phyloP scores from a whole-genome alignment of 1,140 invertebrate genomes.

The Heliconius himera region DNA sequence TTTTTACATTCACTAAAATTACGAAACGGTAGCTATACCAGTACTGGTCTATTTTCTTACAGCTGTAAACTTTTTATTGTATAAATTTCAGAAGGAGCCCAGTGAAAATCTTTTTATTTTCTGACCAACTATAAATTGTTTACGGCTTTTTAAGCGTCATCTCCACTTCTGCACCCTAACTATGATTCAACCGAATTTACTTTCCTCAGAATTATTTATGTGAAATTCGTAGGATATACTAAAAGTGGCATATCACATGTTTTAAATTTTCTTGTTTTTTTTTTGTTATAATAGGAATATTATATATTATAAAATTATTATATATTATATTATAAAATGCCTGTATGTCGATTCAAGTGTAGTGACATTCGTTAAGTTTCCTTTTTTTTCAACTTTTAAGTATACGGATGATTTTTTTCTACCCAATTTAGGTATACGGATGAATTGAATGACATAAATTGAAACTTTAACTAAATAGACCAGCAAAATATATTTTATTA shows the following conservation, averaged over 20 bases:
- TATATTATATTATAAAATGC: no score
- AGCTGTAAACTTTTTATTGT: constrained; percentile 68
- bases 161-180: constrained; percentile 45
- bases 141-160: constrained; percentile 64
- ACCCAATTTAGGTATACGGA: no score
- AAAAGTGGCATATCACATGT: background rate
- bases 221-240: background rate
- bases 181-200: constrained; percentile 51
- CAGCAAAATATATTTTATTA: no score
- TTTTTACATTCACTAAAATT: background rate
- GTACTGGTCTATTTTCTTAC: constrained; percentile 57
- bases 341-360: no score
- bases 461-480: no score
- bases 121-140: constrained; percentile 62
- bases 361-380: no score
- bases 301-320: no score
- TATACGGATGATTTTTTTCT: no score
- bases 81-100: constrained; percentile 58
- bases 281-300: no score
- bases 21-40: constrained; percentile 39
- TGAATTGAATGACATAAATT: no score
- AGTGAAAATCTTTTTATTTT: constrained; percentile 70
- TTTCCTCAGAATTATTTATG: constrained; percentile 30
- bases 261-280: background rate
- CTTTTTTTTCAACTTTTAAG: no score